Percentiles rank a stretch among this genome's conserved stretches.
phyloP scores from a whole-genome alignment of 2,888 invertebrate genomes.

The Frankliniella fusca region DNA sequence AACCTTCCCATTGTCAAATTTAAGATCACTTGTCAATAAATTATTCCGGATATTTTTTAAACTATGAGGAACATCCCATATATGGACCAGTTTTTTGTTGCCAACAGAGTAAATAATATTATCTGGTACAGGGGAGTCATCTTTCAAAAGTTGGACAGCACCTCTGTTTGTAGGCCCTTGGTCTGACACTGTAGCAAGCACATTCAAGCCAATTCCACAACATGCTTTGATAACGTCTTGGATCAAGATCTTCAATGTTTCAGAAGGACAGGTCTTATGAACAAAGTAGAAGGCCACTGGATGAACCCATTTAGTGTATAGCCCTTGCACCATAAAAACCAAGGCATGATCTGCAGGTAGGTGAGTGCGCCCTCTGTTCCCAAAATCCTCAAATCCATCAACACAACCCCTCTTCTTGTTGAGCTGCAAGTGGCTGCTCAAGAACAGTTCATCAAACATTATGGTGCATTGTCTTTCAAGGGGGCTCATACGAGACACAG shows the following conservation, averaged over 20 bases:
- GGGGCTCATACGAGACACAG: neutral
- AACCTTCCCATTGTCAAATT: neutral
- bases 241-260: neutral
- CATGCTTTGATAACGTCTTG: neutral
- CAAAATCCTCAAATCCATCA: neutral
- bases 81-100: neutral
- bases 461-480: constrained; percentile 30
- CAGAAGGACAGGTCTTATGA: too few relatives aligned
- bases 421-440: constrained; percentile 25
- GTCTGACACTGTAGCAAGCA: neutral
- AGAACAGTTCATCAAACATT: constrained; percentile 32
- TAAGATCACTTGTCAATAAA: neutral
- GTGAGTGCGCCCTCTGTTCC: neutral
- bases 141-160: neutral
- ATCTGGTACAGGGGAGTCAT: neutral
- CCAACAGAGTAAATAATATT: neutral
- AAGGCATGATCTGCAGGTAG: neutral
- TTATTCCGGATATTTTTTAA: neutral
- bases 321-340: neutral
- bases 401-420: neutral
- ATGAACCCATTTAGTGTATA: neutral
- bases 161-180: neutral
- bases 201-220: neutral
- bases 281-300: neutral
- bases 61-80: too few relatives aligned